Base-by-base conservation (phyloP, 2,888 invertebrate genomes). In the Hartigia nigra region DNA sequence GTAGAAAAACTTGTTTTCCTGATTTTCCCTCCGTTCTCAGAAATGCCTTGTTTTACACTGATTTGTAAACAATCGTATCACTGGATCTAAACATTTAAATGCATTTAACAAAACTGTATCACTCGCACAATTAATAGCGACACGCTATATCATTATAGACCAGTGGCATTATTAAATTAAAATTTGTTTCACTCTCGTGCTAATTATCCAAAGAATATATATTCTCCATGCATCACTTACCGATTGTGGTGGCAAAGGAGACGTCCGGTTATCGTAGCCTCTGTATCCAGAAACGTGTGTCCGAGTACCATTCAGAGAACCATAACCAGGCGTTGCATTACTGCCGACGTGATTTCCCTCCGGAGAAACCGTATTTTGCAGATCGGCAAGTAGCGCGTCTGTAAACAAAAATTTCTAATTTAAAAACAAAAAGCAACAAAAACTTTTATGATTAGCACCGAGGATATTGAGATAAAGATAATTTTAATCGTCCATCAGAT, bases 341-440 rank as follows among this genome's bases (percentile, higher is more conserved):
- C 89, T 91, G 76, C 91, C 90, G 32, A 92, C 92, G 91, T 93
- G 84, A 89, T 92, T 81, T 70, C 90, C 88, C 78, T 92, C 92
- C 82, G 93, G 91, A 70, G 97, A 96, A 85, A 98, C 97, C 12
- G 98, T 98, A 89, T 98, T 98, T 92, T 99, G 98, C 80, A 99
- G 94, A 91, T 99, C 99, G 80, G 98, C 98, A 89, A 99, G 94
- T 85, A 99, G 93, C 82, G 98, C 98, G 94, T 99, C 99, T 99
- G 94, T 77, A 95, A 95, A 88, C 84, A 86, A 31, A 14, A 72
- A 23, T 23, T n/a, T 9, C 9, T 69, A 72, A 72, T 72, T 0
- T 9, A 34, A 12, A 72, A 72, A 69, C 1, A 69, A 4, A n/a
- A 69, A 35, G 5, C 14, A 9, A 55, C 14, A 23, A 55, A 4